These are phyloP conservation scores for Drosophila borealis DNA, from an alignment of 2,888 invertebrate species.

Conservation along the genomic window DNA sequence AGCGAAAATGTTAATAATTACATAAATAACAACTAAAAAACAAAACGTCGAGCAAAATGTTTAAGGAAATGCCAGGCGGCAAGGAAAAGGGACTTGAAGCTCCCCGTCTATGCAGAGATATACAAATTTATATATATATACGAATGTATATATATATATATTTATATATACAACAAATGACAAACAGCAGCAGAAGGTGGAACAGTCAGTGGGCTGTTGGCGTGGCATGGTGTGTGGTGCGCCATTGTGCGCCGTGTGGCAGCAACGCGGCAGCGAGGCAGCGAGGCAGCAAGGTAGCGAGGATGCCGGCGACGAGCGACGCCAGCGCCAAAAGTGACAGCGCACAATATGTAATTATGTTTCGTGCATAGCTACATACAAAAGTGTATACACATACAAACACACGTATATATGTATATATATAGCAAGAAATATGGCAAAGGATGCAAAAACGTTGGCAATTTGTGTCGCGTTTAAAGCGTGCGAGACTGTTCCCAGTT, in stretches of 20 bases:
- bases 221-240: slow-evolving; percentile 3
- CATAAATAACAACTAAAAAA: slow-evolving; percentile 77
- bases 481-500: slow-evolving; percentile 37
- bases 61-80: slow-evolving; percentile 32
- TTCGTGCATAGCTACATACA: slow-evolving; percentile 53
- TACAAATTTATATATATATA: slow-evolving; percentile 1
- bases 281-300: neutral
- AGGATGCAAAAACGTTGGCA: slow-evolving; percentile 81
- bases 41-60: slow-evolving; percentile 63
- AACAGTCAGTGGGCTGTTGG: slow-evolving; percentile 34
- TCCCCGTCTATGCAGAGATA: slow-evolving; percentile 37
- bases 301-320: slow-evolving; percentile 23
- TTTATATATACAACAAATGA: slow-evolving; percentile 61
- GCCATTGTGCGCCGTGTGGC: slow-evolving; percentile 60
- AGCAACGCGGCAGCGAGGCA: slow-evolving; percentile 7
- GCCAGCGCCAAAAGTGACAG: slow-evolving; percentile 79
- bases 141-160: slow-evolving; percentile 6
- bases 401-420: slow-evolving; percentile 9
- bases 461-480: slow-evolving; percentile 76
- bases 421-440: slow-evolving; percentile 72
- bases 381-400: slow-evolving; percentile 29
- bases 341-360: slow-evolving; percentile 82
- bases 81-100: slow-evolving; percentile 24
- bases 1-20: slow-evolving; percentile 76
- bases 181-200: slow-evolving; percentile 43